These are phyloP conservation scores for Mythimna ferrago DNA, from an alignment of 2,888 invertebrate genomes.

Conservation along the genomic window DNA sequence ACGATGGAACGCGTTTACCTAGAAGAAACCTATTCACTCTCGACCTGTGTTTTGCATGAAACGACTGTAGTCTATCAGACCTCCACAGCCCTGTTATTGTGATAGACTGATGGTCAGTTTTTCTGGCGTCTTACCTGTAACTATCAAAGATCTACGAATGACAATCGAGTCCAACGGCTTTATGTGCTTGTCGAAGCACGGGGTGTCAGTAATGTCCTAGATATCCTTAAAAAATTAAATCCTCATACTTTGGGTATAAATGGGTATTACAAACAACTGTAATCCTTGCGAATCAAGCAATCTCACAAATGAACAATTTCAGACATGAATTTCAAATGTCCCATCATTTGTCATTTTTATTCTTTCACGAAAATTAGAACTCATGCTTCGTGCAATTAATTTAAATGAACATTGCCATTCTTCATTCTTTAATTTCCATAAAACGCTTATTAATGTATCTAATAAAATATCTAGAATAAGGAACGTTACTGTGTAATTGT, in stretches of 20 bases:
- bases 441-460: slow-evolving; percentile 4
- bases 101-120: too few relatives aligned
- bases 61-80: too few relatives aligned
- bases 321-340: slow-evolving; percentile 28
- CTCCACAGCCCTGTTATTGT: too few relatives aligned
- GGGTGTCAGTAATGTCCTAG: too few relatives aligned
- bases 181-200: too few relatives aligned
- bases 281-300: slow-evolving; percentile 11
- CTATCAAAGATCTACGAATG: too few relatives aligned
- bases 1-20: too few relatives aligned
- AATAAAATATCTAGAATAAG: slow-evolving; percentile 1
- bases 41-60: too few relatives aligned
- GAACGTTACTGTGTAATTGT: not conserved
- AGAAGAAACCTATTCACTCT: too few relatives aligned
- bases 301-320: slow-evolving; percentile 28
- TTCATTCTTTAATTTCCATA: slow-evolving; percentile 10
- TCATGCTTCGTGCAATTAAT: slow-evolving; percentile 9
- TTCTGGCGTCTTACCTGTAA: too few relatives aligned
- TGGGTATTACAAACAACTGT: not conserved
- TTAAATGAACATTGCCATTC: not conserved
- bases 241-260: not conserved
- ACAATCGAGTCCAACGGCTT: too few relatives aligned
- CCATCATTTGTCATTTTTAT: slow-evolving; percentile 25
- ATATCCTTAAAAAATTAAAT: too few relatives aligned
- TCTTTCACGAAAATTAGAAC: slow-evolving; percentile 17